phyloP scores from a whole-genome alignment of 1,140 invertebrate genomes.

The Drosophila suzukii region DNA sequence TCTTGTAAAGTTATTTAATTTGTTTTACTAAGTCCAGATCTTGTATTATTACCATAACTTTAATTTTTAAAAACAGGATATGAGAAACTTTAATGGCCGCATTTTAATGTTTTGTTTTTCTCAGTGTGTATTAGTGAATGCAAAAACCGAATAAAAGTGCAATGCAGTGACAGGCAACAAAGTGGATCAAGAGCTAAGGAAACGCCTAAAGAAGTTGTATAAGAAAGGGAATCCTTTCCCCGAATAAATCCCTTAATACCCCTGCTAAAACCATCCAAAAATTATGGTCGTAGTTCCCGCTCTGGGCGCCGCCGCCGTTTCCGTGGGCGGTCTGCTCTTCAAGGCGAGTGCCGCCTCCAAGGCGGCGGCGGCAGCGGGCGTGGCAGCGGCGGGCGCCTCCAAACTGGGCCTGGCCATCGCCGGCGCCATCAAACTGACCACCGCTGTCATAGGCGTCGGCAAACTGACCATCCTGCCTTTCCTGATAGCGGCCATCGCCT shows the following conservation, averaged over 20 bases:
- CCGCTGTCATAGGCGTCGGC: slow-evolving; percentile 88
- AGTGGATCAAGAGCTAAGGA: not conserved
- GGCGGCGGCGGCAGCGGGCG: slow-evolving; percentile 72
- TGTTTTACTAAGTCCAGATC: too few relatives aligned
- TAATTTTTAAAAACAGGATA: not conserved
- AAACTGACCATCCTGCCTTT: slow-evolving; percentile 91
- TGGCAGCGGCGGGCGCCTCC: slow-evolving; percentile 72
- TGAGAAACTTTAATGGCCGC: not conserved
- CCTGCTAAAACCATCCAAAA: not conserved
- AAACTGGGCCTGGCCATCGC: slow-evolving; percentile 85
- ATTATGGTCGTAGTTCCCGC: slow-evolving; percentile 76
- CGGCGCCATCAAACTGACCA: slow-evolving; percentile 88
- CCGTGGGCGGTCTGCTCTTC: slow-evolving; percentile 75
- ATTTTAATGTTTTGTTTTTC: slow-evolving; percentile 10
- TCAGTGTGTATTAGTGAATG: slow-evolving; percentile 13
- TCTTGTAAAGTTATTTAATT: too few relatives aligned
- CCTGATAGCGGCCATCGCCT: slow-evolving; percentile 91
- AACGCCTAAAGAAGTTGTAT: not conserved
- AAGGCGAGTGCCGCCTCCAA: slow-evolving; percentile 78
- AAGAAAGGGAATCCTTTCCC: not conserved
- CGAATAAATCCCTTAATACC: not conserved
- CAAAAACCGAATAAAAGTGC: slow-evolving; percentile 26
- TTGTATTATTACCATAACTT: too few relatives aligned
- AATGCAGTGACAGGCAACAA: slow-evolving; percentile 12
- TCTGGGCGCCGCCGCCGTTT: slow-evolving; percentile 71